Conservation (phyloP, 2,888 invertebrate genomes). For the Halictus quadricinctus region DNA sequence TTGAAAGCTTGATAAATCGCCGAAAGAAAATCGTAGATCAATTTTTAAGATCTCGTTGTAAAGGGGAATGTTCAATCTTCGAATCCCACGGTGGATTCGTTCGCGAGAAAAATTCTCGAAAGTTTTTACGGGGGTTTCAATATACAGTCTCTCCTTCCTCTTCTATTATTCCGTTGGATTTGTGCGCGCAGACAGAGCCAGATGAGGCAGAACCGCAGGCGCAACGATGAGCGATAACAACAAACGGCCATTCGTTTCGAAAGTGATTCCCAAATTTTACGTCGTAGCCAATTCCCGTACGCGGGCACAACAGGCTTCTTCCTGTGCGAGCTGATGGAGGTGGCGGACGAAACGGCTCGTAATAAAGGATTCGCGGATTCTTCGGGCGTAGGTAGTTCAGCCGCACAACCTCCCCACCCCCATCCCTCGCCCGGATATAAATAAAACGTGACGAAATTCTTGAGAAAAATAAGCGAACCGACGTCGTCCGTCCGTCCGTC, state of each 20-base stretch:
- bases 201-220: neutral
- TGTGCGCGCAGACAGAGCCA: neutral
- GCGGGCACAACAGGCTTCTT: neutral
- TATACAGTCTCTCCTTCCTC: neutral
- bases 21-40: too few species aligned
- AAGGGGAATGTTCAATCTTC: too few species aligned
- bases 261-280: constrained; percentile 7
- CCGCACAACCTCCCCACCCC: too few species aligned
- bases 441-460: constrained; percentile 27
- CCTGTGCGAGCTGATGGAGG: neutral
- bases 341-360: neutral
- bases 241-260: neutral
- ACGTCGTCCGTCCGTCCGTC: neutral
- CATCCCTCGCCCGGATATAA: neutral
- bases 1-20: too few species aligned
- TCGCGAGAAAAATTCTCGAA: neutral
- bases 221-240: constrained; percentile 22
- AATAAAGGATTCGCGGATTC: constrained; percentile 25
- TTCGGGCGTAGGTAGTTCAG: constrained; percentile 8
- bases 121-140: neutral
- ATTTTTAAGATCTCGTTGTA: too few species aligned
- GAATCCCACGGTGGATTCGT: too few species aligned
- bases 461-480: constrained; percentile 19
- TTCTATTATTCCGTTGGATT: neutral
- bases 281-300: neutral